Conservation (phyloP, 2,113 vertebrate species). For the Mormoops blainvillei region DNA sequence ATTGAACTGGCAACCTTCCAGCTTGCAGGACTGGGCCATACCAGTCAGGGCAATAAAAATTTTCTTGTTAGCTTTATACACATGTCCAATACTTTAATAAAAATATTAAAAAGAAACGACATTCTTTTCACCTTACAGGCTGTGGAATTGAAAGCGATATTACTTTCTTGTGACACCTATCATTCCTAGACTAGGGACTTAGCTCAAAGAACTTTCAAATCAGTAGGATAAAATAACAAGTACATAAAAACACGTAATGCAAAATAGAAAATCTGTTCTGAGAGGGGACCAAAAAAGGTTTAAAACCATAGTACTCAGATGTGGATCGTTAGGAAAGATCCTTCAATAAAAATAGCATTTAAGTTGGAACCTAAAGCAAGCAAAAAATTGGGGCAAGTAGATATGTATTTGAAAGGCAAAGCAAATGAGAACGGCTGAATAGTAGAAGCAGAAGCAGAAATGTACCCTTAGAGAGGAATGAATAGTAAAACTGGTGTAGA, state of each 20-base stretch:
- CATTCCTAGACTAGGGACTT: neutral
- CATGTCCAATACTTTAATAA: neutral
- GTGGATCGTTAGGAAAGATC: neutral
- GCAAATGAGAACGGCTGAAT: neutral
- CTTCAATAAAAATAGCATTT: neutral
- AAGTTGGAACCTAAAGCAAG: neutral
- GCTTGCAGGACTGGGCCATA: too few species aligned
- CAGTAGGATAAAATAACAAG: neutral
- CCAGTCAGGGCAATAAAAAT: neutral
- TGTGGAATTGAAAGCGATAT: neutral
- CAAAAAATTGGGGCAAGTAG: neutral
- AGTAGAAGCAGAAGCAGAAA: neutral
- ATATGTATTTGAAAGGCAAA: neutral
- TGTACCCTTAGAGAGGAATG: neutral
- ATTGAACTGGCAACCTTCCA: too few species aligned
- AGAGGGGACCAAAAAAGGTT: neutral
- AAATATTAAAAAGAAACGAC: neutral
- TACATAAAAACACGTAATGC: neutral
- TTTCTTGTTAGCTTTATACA: neutral
- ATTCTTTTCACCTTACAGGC: neutral
- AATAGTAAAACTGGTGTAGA: neutral
- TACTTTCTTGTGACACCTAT: neutral
- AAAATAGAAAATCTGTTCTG: neutral
- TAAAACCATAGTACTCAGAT: neutral
- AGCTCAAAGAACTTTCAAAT: neutral